Percentiles rank a stretch among this genome's conserved stretches.
These are phyloP conservation scores for Drosophila lacertosa DNA, from an alignment of 1,140 invertebrate species.

Conservation along the genomic window DNA sequence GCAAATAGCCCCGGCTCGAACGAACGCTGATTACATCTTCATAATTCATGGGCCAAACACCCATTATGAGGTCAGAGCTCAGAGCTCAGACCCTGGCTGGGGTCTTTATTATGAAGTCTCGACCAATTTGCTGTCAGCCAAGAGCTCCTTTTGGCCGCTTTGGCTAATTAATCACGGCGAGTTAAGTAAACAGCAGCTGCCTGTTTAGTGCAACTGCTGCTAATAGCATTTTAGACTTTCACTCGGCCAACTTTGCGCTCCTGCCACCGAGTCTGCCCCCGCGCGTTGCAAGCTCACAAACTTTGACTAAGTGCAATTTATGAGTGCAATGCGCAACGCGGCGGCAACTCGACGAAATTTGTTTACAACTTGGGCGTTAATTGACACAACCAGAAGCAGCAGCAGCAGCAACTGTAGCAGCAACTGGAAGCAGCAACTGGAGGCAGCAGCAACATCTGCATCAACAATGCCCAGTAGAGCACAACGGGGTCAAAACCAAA, in stretches of 20 bases:
- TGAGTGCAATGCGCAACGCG: constrained; percentile 67
- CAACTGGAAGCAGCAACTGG: constrained; percentile 3
- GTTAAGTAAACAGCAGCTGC: constrained; percentile 69
- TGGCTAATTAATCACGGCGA: constrained; percentile 54
- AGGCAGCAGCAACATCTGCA: constrained; percentile 5
- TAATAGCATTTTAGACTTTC: constrained; percentile 74
- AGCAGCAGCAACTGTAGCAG: constrained; percentile 4
- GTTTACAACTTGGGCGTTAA: constrained; percentile 82
- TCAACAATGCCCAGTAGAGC: constrained; percentile 11
- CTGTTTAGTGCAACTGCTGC: constrained; percentile 58
- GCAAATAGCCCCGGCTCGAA: background rate
- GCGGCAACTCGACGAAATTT: constrained; percentile 65
- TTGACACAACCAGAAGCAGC: constrained; percentile 55
- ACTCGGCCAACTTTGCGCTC: constrained; percentile 48
- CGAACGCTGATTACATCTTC: constrained; percentile 22
- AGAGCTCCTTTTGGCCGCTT: constrained; percentile 7
- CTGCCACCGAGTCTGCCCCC: background rate
- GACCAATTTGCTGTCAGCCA: constrained; percentile 15
- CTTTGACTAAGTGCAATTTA: constrained; percentile 75
- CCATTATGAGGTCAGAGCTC: constrained; percentile 9
- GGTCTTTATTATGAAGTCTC: constrained; percentile 16
- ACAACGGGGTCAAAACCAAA: constrained; percentile 22
- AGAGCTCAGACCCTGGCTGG: too few species aligned
- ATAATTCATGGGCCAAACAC: constrained; percentile 22
- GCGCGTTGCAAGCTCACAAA: constrained; percentile 14